Evolutionary conservation across 2,113 vertebrate genomes (phyloP).

Genomic region (Pungitius pungitius): DNA sequence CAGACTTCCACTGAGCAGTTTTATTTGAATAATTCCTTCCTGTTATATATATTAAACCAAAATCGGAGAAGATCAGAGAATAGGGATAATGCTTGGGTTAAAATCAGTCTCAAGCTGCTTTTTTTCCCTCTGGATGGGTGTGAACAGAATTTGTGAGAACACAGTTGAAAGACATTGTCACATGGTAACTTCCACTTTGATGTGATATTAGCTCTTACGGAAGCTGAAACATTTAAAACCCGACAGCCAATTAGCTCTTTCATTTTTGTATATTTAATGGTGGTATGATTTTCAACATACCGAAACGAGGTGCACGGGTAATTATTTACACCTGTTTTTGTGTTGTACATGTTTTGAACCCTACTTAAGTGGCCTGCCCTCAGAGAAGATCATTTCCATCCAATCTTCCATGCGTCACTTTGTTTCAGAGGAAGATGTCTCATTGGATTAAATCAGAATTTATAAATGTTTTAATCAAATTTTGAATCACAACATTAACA

Average conservation of each 20-base stretch:
- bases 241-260: background rate
- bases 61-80: conserved; percentile 88
- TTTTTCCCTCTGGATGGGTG: conserved; percentile 16
- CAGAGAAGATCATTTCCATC: background rate
- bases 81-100: conserved; percentile 87
- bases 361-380: background rate
- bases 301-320: background rate
- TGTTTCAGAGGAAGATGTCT: background rate
- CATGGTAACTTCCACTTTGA: background rate
- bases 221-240: background rate
- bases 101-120: conserved; percentile 71
- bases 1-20: conserved; percentile 87
- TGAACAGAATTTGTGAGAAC: conserved; percentile 54
- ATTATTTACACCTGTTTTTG: background rate
- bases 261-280: background rate
- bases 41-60: conserved; percentile 67
- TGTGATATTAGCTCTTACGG: background rate
- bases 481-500: too few relatives aligned
- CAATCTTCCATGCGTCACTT: background rate
- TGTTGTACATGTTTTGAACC: background rate
- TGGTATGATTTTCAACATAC: background rate
- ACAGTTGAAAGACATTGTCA: background rate
- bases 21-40: conserved; percentile 89
- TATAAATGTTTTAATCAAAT: too few relatives aligned
- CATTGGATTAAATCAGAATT: background rate